These are phyloP conservation scores for Carollia perspicillata DNA, from an alignment of 2,113 vertebrate genomes.

Conservation along the genomic window DNA sequence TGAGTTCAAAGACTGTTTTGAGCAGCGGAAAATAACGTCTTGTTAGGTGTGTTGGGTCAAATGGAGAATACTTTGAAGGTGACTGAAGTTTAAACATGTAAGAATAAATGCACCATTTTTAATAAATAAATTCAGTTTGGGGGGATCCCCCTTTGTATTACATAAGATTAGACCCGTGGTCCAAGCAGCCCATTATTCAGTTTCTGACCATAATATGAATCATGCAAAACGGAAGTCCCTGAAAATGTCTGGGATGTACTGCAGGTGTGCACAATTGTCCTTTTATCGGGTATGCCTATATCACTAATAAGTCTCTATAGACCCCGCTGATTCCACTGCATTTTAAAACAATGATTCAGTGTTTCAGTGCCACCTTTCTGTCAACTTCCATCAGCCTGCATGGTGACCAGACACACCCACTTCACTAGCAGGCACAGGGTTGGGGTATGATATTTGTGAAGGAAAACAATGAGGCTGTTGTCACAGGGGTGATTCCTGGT, in stretches of 20 bases:
- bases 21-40: no score
- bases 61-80: no score
- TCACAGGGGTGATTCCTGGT: not conserved
- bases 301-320: not conserved
- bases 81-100: no score
- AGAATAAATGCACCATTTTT: no score
- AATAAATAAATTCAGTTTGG: no score
- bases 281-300: not conserved
- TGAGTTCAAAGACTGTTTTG: no score
- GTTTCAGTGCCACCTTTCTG: not conserved
- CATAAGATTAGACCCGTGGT: not conserved
- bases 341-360: not conserved
- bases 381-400: not conserved
- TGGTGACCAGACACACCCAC: not conserved
- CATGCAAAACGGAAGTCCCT: not conserved
- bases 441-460: not conserved
- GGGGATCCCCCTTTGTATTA: not conserved
- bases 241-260: not conserved
- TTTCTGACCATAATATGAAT: not conserved
- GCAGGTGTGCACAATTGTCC: not conserved
- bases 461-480: not conserved
- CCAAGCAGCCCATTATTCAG: not conserved
- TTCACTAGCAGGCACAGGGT: rapidly evolving
- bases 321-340: not conserved
- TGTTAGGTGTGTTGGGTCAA: no score